These are phyloP conservation scores for Melitaea cinxia DNA, from an alignment of 1,140 invertebrate genomes.

Conservation along the genomic window DNA sequence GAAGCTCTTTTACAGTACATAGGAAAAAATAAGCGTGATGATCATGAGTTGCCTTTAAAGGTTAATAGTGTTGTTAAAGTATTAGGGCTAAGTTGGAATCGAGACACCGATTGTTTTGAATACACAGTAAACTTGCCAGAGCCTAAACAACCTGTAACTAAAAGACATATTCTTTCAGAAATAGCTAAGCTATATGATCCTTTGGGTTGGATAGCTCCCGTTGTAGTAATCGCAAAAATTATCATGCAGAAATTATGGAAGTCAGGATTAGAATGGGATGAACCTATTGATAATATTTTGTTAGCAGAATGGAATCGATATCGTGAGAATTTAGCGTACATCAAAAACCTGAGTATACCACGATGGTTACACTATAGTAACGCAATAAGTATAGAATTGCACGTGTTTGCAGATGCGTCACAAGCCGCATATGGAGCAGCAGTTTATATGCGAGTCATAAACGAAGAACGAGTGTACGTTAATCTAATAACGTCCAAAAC, in stretches of 20 bases:
- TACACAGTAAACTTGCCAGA: slow-evolving; percentile 22
- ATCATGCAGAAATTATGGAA: slow-evolving; percentile 34
- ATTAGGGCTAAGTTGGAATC: slow-evolving; percentile 36
- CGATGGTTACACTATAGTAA: slow-evolving; percentile 16
- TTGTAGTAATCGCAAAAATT: slow-evolving; percentile 26
- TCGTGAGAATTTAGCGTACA: slow-evolving; percentile 1
- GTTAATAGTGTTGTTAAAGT: slow-evolving; percentile 29
- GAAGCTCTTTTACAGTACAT: slow-evolving; percentile 11
- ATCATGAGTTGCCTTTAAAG: slow-evolving; percentile 15
- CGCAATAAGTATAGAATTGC: slow-evolving; percentile 30
- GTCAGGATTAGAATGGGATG: slow-evolving; percentile 31
- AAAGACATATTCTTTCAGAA: slow-evolving; percentile 50
- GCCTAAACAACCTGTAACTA: slow-evolving; percentile 34
- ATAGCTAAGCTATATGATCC: slow-evolving; percentile 61
- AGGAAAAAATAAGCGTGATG: slow-evolving; percentile 10
- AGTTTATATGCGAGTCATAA: slow-evolving; percentile 36
- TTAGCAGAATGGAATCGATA: slow-evolving; percentile 29
- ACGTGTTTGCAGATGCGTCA: slow-evolving; percentile 46
- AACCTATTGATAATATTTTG: slow-evolving; percentile 19
- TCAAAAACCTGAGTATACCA: slow-evolving; percentile 14
- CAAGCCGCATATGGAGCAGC: slow-evolving; percentile 40
- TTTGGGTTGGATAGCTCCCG: slow-evolving; percentile 29
- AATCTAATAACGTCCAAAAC: slow-evolving; percentile 51
- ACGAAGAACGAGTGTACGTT: slow-evolving; percentile 18
- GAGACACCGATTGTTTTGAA: slow-evolving; percentile 34